A percentile compares a stretch with the other conserved stretches of the same genome.
Conservation (phyloP, 2,888 invertebrate genomes). For the Polylopha cassiicola region DNA sequence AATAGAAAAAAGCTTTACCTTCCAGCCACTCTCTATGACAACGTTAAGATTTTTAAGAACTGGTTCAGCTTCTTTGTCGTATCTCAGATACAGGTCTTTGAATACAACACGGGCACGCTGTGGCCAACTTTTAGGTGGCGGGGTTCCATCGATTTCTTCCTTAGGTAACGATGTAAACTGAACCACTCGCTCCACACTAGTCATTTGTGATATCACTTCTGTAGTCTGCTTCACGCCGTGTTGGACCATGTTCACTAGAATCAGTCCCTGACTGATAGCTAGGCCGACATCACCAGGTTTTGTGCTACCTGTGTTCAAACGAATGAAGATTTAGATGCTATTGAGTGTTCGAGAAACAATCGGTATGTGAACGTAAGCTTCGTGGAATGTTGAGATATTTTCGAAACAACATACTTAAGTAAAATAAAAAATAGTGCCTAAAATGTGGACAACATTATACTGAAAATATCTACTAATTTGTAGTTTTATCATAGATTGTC, state of each 20-base stretch:
- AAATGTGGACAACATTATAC: no score
- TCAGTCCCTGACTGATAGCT: constrained; percentile 83
- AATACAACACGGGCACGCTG: constrained; percentile 77
- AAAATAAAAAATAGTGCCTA: no score
- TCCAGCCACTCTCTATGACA: constrained; percentile 79
- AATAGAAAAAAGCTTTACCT: constrained; percentile 58
- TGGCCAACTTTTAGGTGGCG: constrained; percentile 80
- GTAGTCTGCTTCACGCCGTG: constrained; percentile 88
- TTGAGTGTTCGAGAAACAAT: no score
- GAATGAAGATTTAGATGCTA: background rate
- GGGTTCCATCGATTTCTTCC: constrained; percentile 80
- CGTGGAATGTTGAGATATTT: no score
- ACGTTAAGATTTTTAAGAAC: constrained; percentile 83
- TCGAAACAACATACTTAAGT: no score
- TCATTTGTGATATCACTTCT: constrained; percentile 87
- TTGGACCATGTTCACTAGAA: constrained; percentile 88
- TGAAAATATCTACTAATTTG: no score
- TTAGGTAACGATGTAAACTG: constrained; percentile 86
- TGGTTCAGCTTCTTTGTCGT: constrained; percentile 78
- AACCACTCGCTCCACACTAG: constrained; percentile 87
- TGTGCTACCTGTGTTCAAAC: constrained; percentile 56
- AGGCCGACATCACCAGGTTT: constrained; percentile 83
- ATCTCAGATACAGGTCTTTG: constrained; percentile 79
- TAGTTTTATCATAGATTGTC: no score
- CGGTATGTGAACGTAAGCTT: no score